These are phyloP conservation scores for Eulimnadia texana DNA, from an alignment of 1,140 invertebrate genomes.

Conservation along the genomic window DNA sequence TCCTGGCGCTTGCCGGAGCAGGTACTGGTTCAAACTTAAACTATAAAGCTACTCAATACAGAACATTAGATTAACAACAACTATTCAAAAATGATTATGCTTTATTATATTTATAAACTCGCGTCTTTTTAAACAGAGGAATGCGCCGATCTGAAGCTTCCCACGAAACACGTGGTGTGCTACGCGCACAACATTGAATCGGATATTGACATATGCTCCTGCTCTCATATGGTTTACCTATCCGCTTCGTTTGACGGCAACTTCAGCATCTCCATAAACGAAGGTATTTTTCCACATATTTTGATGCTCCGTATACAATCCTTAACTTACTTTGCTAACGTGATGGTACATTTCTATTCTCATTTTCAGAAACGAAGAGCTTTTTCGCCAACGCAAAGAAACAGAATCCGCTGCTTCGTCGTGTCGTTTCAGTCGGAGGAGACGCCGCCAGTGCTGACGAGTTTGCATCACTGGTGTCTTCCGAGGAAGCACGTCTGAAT, in stretches of 20 bases:
- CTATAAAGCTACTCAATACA: too few relatives aligned
- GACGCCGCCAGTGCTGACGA: slow-evolving; percentile 10
- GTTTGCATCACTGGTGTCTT: slow-evolving; percentile 17
- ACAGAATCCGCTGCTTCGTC: slow-evolving; percentile 16
- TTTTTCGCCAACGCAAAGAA: slow-evolving; percentile 12
- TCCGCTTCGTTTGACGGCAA: background rate
- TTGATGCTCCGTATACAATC: background rate
- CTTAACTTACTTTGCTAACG: too few relatives aligned
- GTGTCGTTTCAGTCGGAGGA: slow-evolving; percentile 18
- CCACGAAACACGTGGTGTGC: slow-evolving; percentile 5
- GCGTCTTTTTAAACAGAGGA: slow-evolving; percentile 6
- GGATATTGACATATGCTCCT: slow-evolving; percentile 1
- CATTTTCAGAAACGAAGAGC: background rate
- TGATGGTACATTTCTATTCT: too few relatives aligned
- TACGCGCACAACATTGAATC: slow-evolving; percentile 5
- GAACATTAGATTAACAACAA: too few relatives aligned
- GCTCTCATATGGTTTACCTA: slow-evolving; percentile 9
- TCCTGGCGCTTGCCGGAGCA: background rate
- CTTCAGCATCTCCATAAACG: background rate
- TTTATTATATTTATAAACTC: too few relatives aligned
- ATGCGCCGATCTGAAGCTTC: slow-evolving; percentile 5
- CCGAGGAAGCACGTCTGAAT: slow-evolving; percentile 16
- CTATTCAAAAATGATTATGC: too few relatives aligned
- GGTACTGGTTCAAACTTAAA: background rate
- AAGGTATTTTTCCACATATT: background rate